Evolutionary conservation across 2,797 vertebrate genomes (phyloP).

Genomic region (Gymnoscopelus braueri): DNA sequence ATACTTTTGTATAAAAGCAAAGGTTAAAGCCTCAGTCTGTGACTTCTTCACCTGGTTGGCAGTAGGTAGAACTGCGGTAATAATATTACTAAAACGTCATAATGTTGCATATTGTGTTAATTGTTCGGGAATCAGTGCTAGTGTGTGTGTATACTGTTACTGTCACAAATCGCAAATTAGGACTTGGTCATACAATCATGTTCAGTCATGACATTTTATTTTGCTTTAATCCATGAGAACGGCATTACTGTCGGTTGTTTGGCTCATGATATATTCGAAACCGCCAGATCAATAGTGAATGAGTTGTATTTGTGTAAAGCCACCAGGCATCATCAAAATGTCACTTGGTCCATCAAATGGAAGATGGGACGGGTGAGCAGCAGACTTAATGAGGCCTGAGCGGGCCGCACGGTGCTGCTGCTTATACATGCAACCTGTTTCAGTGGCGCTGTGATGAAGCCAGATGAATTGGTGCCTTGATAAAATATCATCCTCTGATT

Average conservation of each 20-base stretch:
- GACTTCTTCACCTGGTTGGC: no score
- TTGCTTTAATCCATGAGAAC: no score
- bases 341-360: not conserved
- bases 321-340: not conserved
- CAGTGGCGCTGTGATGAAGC: slow-evolving; percentile 11
- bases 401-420: not conserved
- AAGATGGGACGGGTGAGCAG: not conserved
- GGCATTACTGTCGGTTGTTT: no score
- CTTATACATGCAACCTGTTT: slow-evolving; percentile 17
- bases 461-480: slow-evolving; percentile 13
- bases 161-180: no score
- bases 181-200: not conserved
- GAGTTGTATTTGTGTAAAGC: slow-evolving; percentile 10
- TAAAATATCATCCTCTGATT: slow-evolving; percentile 5
- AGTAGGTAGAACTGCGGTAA: no score
- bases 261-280: slow-evolving; percentile 19
- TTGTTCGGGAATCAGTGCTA: no score
- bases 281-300: slow-evolving; percentile 14
- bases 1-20: no score
- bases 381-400: not conserved
- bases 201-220: not conserved
- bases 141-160: no score
- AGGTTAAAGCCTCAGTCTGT: no score
- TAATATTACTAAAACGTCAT: no score
- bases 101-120: no score